A percentile compares a stretch with the other conserved stretches of the same genome.
phyloP scores from a whole-genome alignment of 2,888 invertebrate genomes.

The Osmoderma eremita region DNA sequence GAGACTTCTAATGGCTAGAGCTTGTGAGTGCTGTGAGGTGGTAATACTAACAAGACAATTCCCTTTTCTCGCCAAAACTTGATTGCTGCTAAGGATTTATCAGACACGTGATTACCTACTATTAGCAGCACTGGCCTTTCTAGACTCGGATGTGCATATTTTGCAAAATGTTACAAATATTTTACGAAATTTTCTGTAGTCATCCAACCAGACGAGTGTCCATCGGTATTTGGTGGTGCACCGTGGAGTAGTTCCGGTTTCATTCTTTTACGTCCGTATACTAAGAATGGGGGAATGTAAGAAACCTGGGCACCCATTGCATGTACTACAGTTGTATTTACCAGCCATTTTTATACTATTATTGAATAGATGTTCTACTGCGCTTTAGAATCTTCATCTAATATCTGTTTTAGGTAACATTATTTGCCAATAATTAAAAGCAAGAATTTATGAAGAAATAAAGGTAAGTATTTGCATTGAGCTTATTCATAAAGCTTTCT shows the following conservation, averaged over 20 bases:
- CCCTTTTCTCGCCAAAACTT: neutral
- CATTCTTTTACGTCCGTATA: neutral
- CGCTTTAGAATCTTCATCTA: no score
- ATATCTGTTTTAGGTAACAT: no score
- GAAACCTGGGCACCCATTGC: neutral
- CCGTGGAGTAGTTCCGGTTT: neutral
- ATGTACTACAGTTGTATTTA: neutral
- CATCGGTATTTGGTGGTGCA: neutral
- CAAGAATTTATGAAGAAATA: no score
- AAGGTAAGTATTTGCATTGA: no score
- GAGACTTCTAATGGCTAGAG: neutral
- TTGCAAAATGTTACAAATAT: neutral
- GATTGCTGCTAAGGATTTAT: neutral
- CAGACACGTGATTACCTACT: neutral
- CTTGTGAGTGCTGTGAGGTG: no score
- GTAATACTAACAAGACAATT: no score
- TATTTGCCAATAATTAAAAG: no score
- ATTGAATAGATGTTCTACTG: no score
- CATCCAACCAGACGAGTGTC: neutral
- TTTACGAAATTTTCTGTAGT: no score
- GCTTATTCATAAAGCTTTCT: no score
- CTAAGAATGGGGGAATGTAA: neutral
- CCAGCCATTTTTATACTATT: no score
- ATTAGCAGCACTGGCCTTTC: conserved; percentile 1
- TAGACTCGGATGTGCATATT: neutral